Base-by-base conservation (phyloP, 2,797 vertebrate genomes). In the Bradypodion ventrale region DNA sequence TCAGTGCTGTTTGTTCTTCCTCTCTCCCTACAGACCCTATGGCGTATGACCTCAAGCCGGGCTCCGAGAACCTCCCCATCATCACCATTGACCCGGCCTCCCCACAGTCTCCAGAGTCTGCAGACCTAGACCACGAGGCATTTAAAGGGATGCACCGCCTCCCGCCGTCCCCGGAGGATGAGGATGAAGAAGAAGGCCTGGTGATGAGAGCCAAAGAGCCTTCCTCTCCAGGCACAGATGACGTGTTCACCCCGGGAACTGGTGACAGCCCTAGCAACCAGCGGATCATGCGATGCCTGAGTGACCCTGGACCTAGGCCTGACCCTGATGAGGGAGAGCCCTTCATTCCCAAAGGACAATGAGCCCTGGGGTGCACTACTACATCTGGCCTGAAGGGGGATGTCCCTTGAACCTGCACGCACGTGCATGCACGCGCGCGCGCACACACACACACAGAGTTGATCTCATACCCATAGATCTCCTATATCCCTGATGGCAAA, bases 71-170 rank as follows among this genome's bases (percentile, higher is more conserved):
- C 75, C 88, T 99, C 74, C 98, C 98, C 10, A 95, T 95, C 87
- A 99, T 99, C 93, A 97, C 98, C 87, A 97, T 99, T 9, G 98
- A 99, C 92, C 96, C 98, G 1, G 98, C 98, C 23, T 99, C 98
- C 0, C 98, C 98, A 0, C 97, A 98, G 96, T 98, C 97, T 8
- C 97, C 97, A 0, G 98, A 99, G 89, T 97, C 97, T 0, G 89
- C 98, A 90, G 97, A 96, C 83, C 46, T 98, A 88, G 92, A 96
- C 89, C 96, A 97, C 0, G 97, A 98, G 93, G 95, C 97, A 27
- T 88, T 91, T 79, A 97, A 96, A 85, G 92, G 90, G 82, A 91
- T 90, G 44, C 15, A 84, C 0, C 81, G 92, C 2, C 94, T 94
- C 66, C 94, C 93, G 0, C 91, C 94, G 12, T 91, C 92, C 0